These are phyloP conservation scores for Eutolmus rufibarbis DNA, from an alignment of 2,888 invertebrate species.

Conservation along the genomic window DNA sequence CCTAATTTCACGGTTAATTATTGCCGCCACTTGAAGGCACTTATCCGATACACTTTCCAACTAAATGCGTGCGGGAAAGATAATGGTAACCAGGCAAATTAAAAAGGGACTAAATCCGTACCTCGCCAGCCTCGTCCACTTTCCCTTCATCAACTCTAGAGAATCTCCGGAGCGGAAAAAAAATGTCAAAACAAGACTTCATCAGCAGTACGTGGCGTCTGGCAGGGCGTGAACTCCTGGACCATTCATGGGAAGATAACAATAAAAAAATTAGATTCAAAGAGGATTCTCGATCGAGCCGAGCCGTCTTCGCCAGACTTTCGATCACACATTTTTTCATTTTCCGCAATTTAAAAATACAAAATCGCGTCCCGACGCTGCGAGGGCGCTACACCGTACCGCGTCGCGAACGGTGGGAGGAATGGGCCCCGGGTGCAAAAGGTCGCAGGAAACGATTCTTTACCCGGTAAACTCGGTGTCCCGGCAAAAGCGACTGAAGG, in stretches of 20 bases:
- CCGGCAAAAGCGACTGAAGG: neutral
- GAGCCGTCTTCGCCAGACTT: constrained; percentile 18
- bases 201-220: constrained; percentile 6
- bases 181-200: constrained; percentile 39
- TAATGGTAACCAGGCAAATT: neutral
- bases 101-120: neutral
- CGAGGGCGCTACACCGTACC: neutral
- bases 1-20: neutral
- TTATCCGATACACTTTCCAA: constrained; percentile 12
- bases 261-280: constrained; percentile 32
- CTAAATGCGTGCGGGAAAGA: neutral
- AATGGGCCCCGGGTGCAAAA: neutral
- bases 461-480: neutral
- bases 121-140: neutral
- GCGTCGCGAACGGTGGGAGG: neutral
- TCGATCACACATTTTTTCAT: constrained; percentile 22
- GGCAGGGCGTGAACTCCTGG: constrained; percentile 16
- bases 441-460: neutral
- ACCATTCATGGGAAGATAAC: constrained; percentile 20
- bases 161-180: constrained; percentile 24
- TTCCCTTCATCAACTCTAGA: constrained; percentile 19
- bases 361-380: constrained; percentile 20
- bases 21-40: neutral
- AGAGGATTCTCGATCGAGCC: constrained; percentile 35
- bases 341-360: constrained; percentile 29